Conservation (phyloP, 2,113 vertebrate genomes). For the Pedionomus torquatus region DNA sequence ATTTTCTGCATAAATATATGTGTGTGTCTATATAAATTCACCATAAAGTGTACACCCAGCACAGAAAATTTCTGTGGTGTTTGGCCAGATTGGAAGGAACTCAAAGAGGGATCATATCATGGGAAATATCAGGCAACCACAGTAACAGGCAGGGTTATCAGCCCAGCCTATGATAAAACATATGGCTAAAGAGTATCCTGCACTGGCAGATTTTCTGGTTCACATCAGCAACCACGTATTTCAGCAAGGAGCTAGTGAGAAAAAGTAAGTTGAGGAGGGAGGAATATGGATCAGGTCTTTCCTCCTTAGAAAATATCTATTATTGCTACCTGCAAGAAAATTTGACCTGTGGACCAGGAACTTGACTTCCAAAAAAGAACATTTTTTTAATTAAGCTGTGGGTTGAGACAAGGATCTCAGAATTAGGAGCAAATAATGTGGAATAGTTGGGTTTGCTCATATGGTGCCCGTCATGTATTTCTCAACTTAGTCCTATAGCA, state of each 20-base stretch:
- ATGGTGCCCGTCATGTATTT: not conserved
- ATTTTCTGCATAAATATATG: constrained; percentile 28
- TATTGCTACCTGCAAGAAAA: not conserved
- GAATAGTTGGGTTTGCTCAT: not conserved
- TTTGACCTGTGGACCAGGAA: not conserved
- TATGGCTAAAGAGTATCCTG: not conserved
- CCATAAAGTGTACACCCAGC: not conserved
- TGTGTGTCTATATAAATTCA: not conserved
- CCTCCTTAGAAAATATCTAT: not conserved
- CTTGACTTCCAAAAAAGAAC: not conserved
- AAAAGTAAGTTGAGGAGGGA: not conserved
- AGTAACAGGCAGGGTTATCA: not conserved
- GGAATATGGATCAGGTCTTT: not conserved
- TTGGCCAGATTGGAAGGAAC: not conserved
- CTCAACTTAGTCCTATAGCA: not conserved
- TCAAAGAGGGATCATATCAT: not conserved
- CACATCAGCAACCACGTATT: not conserved
- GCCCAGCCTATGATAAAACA: not conserved
- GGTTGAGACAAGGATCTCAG: not conserved
- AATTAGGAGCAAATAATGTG: not conserved
- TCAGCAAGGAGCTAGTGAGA: not conserved
- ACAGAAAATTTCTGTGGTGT: not conserved
- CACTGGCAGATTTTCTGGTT: not conserved
- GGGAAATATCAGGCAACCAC: not conserved
- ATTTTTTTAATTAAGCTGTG: not conserved